Base-by-base conservation (phyloP, 2,797 vertebrate species). In the Meriones psammophilus region DNA sequence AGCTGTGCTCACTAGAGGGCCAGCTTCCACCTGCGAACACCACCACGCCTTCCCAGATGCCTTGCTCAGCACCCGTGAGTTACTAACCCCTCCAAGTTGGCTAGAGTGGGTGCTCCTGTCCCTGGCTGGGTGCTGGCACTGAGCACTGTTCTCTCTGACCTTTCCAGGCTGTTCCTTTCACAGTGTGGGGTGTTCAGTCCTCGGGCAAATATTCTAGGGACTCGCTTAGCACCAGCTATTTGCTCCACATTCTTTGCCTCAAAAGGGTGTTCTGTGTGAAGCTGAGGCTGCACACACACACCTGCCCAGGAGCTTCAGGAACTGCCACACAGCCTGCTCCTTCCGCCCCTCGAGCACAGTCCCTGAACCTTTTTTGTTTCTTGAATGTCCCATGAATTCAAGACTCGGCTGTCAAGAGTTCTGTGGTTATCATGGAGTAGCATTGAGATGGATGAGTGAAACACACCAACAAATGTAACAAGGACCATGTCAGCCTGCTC, bases 251-350 rank as follows among this genome's bases (percentile, higher is more conserved):
- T 64, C 10, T 66, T 36, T 66, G 30, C 56, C 60, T 71, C 74
- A 62, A 8, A 60, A 15, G 54, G 39, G 18, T 1, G 9, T 2
- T 9, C 33, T 50, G 6, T 0, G 3, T 22, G 69, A 66, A n/a
- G 8, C 30, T 39, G 18, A 24, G 33, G n/a, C 26, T 28, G 14
- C 20, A 46, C 14, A 6, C 17, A 8, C 12, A 6, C 17, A 8
- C 12, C 33, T 17, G 30, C 15, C 12, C 18, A 8, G 1, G 28
- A 3, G 30, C 8, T 2, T 20, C 6, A 5, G 22, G 28, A 20
- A 6, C 13, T 26, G 5, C 56, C 2, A 4, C 39, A 13, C 4
- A 6, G 1, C 3, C 5, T 2, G 2, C 1, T 42, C 1, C 26
- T 30, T 26, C 33, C 26, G 46, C 13, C 0, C 26, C 64, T 13